Percentiles rank a stretch among this genome's conserved stretches.
These are phyloP conservation scores for Aleiodes testaceus DNA, from an alignment of 2,888 invertebrate genomes.

Conservation along the genomic window DNA sequence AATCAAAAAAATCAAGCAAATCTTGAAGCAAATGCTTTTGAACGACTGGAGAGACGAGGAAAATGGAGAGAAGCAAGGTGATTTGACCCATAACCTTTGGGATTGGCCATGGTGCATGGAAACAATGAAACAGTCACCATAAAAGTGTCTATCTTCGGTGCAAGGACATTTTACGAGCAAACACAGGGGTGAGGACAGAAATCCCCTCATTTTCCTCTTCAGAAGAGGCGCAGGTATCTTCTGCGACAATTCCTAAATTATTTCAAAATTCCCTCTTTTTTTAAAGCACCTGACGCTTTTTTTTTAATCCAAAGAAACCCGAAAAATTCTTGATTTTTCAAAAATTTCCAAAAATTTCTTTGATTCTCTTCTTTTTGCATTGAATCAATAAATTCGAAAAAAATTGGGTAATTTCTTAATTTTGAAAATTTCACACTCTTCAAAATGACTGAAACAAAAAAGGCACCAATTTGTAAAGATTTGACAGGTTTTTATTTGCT, in stretches of 20 bases:
- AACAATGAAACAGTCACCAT: conserved; percentile 63
- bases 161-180: conserved; percentile 62
- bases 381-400: too few relatives aligned
- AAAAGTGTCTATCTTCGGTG: conserved; percentile 65
- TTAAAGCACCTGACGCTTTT: too few relatives aligned
- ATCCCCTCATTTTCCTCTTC: conserved; percentile 21
- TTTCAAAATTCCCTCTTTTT: too few relatives aligned
- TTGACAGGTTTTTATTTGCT: conserved; percentile 16
- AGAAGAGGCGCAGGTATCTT: too few relatives aligned
- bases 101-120: conserved; percentile 49
- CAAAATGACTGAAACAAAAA: conserved; percentile 10
- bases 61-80: neutral
- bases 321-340: too few relatives aligned
- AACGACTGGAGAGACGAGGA: neutral
- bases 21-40: too few relatives aligned
- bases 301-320: too few relatives aligned
- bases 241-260: too few relatives aligned
- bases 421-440: neutral
- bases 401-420: neutral
- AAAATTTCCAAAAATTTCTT: too few relatives aligned
- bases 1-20: too few relatives aligned
- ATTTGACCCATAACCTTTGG: neutral
- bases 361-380: too few relatives aligned
- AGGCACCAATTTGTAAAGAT: conserved; percentile 3
- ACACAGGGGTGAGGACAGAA: conserved; percentile 53